phyloP scores from a whole-genome alignment of 2,888 invertebrate species.

The Hypsopygia costalis region DNA sequence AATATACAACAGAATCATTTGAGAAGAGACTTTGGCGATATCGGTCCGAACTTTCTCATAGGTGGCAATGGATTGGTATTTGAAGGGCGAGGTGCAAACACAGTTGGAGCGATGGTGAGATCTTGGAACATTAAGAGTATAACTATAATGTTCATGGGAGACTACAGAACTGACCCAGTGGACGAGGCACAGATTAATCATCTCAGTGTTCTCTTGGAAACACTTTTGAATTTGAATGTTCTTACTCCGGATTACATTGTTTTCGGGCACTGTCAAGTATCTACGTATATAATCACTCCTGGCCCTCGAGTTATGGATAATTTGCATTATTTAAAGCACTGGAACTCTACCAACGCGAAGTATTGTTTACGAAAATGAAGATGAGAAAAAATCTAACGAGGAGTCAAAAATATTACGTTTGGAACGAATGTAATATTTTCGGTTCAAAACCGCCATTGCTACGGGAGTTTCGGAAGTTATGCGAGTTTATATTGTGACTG shows the following conservation, averaged over 20 bases:
- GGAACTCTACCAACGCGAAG: slow-evolving; percentile 35
- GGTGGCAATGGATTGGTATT: slow-evolving; percentile 55
- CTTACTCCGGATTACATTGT: slow-evolving; percentile 40
- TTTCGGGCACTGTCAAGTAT: slow-evolving; percentile 53
- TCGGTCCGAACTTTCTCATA: slow-evolving; percentile 62
- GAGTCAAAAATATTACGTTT: no score
- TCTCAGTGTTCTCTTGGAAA: slow-evolving; percentile 39
- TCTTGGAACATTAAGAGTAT: slow-evolving; percentile 47
- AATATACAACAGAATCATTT: slow-evolving; percentile 47
- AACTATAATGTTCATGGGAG: slow-evolving; percentile 59
- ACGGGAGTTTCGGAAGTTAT: no score
- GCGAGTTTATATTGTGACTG: no score
- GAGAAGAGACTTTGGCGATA: slow-evolving; percentile 42
- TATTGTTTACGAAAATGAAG: slow-evolving; percentile 26
- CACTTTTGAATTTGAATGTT: slow-evolving; percentile 37
- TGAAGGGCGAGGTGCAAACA: slow-evolving; percentile 62
- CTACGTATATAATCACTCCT: slow-evolving; percentile 37
- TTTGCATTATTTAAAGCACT: slow-evolving; percentile 41
- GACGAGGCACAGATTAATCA: slow-evolving; percentile 43
- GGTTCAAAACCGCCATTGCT: no score
- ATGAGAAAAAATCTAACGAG: no score
- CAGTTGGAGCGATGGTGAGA: slow-evolving; percentile 46
- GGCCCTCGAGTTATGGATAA: slow-evolving; percentile 41
- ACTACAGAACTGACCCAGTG: slow-evolving; percentile 38
- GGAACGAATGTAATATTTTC: no score